These are phyloP conservation scores for Parnassius apollo DNA, from an alignment of 2,888 invertebrate genomes.

Conservation along the genomic window DNA sequence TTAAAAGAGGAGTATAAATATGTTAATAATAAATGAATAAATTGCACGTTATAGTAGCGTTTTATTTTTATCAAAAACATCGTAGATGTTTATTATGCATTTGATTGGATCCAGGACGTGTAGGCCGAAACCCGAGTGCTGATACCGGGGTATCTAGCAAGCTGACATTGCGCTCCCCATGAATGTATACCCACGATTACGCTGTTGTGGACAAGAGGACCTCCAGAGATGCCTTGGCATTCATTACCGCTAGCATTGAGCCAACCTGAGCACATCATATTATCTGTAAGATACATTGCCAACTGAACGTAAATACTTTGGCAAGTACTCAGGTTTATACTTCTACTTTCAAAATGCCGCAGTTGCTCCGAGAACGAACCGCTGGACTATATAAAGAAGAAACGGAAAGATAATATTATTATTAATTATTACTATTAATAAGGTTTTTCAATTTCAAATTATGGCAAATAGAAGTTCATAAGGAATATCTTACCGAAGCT, in stretches of 20 bases:
- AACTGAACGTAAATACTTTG: slow-evolving; percentile 36
- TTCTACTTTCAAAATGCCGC: slow-evolving; percentile 46
- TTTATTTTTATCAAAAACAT: too few species aligned
- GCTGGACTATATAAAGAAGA: slow-evolving; percentile 23
- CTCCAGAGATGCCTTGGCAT: slow-evolving; percentile 59
- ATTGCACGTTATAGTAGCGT: too few species aligned
- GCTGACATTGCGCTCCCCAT: slow-evolving; percentile 46
- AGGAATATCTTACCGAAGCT: slow-evolving; percentile 39
- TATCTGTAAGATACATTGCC: slow-evolving; percentile 38
- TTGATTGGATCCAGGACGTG: slow-evolving; percentile 33
- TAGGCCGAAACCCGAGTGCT: slow-evolving; percentile 32
- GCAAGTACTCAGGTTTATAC: slow-evolving; percentile 42
- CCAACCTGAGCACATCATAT: slow-evolving; percentile 60
- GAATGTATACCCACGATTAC: slow-evolving; percentile 41
- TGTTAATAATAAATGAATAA: too few species aligned
- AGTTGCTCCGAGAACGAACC: slow-evolving; percentile 40
- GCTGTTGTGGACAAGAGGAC: slow-evolving; percentile 54
- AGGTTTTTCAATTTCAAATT: not conserved
- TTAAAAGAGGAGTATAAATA: too few species aligned
- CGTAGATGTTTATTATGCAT: slow-evolving; percentile 26
- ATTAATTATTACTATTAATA: not conserved
- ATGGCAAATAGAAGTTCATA: too few species aligned
- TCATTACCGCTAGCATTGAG: slow-evolving; percentile 58
- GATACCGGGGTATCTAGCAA: slow-evolving; percentile 34
- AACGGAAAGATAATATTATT: not conserved